phyloP scores from a whole-genome alignment of 2,888 invertebrate genomes.

The Calliopum simillimum region DNA sequence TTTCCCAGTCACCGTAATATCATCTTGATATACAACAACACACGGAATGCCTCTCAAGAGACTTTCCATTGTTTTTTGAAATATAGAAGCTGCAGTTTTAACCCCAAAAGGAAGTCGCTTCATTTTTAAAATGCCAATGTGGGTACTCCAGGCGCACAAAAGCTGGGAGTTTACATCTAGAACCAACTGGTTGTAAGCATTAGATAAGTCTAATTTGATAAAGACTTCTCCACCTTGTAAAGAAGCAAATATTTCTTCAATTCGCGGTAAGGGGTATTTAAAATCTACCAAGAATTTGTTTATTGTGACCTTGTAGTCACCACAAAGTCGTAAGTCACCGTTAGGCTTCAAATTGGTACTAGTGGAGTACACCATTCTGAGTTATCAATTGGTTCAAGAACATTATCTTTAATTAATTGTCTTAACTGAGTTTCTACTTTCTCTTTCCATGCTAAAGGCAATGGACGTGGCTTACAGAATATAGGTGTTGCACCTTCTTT shows the following conservation, averaged over 20 bases:
- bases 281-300: slow-evolving; percentile 37
- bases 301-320: slow-evolving; percentile 38
- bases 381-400: slow-evolving; percentile 43
- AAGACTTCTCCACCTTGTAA: slow-evolving; percentile 40
- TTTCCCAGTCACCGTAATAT: slow-evolving; percentile 32
- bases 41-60: slow-evolving; percentile 35
- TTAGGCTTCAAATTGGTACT: too few relatives aligned
- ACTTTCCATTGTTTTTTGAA: slow-evolving; percentile 41
- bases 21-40: slow-evolving; percentile 36
- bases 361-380: too few relatives aligned
- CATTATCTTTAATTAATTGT: slow-evolving; percentile 37
- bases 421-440: slow-evolving; percentile 40
- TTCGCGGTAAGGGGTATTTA: slow-evolving; percentile 31
- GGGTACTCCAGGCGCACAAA: slow-evolving; percentile 32
- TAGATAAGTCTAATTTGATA: slow-evolving; percentile 36
- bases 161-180: slow-evolving; percentile 37
- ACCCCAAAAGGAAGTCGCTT: background rate
- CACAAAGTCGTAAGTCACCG: background rate
- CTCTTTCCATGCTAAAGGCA: slow-evolving; percentile 40
- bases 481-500: slow-evolving; percentile 38
- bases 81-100: slow-evolving; percentile 17
- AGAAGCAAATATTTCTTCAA: too few relatives aligned
- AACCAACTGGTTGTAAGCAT: slow-evolving; percentile 38
- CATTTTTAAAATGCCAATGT: slow-evolving; percentile 39
- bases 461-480: slow-evolving; percentile 39